phyloP scores from a whole-genome alignment of 1,140 invertebrate species.

The Trissolcus basalis region DNA sequence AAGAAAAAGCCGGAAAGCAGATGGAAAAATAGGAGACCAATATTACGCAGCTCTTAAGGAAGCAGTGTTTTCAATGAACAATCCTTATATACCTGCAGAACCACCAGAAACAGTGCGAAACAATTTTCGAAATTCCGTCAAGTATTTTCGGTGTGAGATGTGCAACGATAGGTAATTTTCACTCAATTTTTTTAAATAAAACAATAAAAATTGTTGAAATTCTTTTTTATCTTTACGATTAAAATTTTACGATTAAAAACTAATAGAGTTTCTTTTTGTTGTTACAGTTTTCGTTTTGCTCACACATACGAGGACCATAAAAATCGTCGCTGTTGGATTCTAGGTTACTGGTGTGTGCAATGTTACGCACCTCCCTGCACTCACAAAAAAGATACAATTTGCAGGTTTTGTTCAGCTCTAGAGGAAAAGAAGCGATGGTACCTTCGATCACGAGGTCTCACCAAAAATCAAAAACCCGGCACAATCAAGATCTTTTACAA shows the following conservation, averaged over 20 bases:
- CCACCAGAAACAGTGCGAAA: conserved; percentile 55
- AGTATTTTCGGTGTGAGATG: conserved; percentile 61
- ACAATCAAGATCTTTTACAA: conserved; percentile 68
- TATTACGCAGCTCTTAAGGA: conserved; percentile 63
- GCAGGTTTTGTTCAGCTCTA: conserved; percentile 42
- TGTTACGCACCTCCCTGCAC: conserved; percentile 62
- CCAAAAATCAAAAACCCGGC: conserved; percentile 57
- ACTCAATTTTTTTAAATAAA: background rate
- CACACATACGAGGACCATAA: conserved; percentile 65
- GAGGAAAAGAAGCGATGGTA: conserved; percentile 59
- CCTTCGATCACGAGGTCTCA: conserved; percentile 53
- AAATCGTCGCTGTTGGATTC: conserved; percentile 65
- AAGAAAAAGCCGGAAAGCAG: conserved; percentile 56
- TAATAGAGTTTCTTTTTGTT: conserved; percentile 24
- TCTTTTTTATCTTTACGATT: too few species aligned
- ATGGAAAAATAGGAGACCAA: conserved; percentile 54
- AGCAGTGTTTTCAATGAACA: conserved; percentile 61
- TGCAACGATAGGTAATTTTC: conserved; percentile 67
- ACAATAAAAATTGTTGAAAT: too few species aligned
- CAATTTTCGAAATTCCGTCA: conserved; percentile 23
- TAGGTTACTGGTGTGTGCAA: conserved; percentile 67
- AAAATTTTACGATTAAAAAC: too few species aligned
- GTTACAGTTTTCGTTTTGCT: conserved; percentile 66
- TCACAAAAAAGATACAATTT: conserved; percentile 45
- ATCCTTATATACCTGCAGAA: conserved; percentile 61